Base-by-base conservation (phyloP, 2,888 invertebrate species). In the Drosophila pullipes region DNA sequence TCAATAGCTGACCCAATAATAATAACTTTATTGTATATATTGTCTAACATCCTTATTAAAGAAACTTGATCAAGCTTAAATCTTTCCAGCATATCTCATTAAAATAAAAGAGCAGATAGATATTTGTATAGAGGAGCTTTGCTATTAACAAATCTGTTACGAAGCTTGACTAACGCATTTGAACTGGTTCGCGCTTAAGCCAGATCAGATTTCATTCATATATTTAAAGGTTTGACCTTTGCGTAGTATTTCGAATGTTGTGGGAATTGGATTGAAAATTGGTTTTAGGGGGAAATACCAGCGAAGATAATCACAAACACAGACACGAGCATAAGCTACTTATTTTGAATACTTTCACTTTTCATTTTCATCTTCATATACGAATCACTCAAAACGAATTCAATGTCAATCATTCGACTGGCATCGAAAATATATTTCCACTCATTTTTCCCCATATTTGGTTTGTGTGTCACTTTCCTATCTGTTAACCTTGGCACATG, bases 401-500 rank as follows among this genome's bases (percentile, higher is more conserved):
- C 73, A 78, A 76, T 78, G 78, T 77, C 78, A 78, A 64, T 69
- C 65, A 53, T 41, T 62, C 33, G 30, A 30, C 33, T 22, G 4
- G 25, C 16, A 67, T 37, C 53, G 6, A 54, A 67, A 68, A 68
- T 50, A 35, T 41, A 37, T 68, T 33, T 50, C 57, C 55, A 39
- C 7, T 59, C 22, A 63, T 44, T 37, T 50, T 33, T n/a, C 18
- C 16, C 1, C 47, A 11, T 1, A n/a, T 28, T 35, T 18, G 22
- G 22, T 47, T 31, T 66, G 47, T 49, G 44, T 53, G 71, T 63
- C 67, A 81, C 53, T 68, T 81, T 81, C 60, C 60, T 52, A 61
- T 41, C 64, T 28, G 44, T 77, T 77, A 69, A 77, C 81, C 78
- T 81, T 78, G 78, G 78, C 74, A 81, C 65, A 69, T 41, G 54